phyloP scores from a whole-genome alignment of 1,140 invertebrate species.

The Eriosoma lanigerum region DNA sequence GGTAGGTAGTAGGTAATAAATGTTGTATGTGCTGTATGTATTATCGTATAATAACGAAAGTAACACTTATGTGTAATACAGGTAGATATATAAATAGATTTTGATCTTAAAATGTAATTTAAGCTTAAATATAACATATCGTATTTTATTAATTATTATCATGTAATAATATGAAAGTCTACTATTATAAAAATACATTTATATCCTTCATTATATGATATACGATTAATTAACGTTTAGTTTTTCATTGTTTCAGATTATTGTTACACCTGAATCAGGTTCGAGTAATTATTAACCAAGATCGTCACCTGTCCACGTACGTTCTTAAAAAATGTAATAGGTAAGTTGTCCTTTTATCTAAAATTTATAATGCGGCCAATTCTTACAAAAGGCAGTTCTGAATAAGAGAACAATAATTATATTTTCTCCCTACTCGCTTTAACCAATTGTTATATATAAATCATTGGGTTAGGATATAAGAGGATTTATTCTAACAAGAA shows the following conservation, averaged over 20 bases:
- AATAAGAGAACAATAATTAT: not conserved
- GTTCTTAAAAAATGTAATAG: not conserved
- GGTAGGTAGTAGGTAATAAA: too few species aligned
- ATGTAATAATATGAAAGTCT: too few species aligned
- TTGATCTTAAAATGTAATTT: too few species aligned
- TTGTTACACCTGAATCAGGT: not conserved
- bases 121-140: too few species aligned
- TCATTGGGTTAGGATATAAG: not conserved
- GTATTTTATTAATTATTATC: too few species aligned
- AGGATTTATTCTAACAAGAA: not conserved
- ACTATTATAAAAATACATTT: too few species aligned
- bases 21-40: too few species aligned
- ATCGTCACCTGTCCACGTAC: not conserved
- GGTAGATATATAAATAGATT: too few species aligned
- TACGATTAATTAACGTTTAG: not conserved
- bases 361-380: not conserved
- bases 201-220: too few species aligned
- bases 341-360: constrained; percentile 1
- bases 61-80: too few species aligned
- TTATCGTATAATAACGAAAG: too few species aligned
- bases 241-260: constrained; percentile 18
- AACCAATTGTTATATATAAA: not conserved
- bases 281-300: too few species aligned
- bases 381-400: not conserved
- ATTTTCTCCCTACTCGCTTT: not conserved